Base-by-base conservation (phyloP, 2,888 invertebrate genomes). In the Colostygia pectinataria region DNA sequence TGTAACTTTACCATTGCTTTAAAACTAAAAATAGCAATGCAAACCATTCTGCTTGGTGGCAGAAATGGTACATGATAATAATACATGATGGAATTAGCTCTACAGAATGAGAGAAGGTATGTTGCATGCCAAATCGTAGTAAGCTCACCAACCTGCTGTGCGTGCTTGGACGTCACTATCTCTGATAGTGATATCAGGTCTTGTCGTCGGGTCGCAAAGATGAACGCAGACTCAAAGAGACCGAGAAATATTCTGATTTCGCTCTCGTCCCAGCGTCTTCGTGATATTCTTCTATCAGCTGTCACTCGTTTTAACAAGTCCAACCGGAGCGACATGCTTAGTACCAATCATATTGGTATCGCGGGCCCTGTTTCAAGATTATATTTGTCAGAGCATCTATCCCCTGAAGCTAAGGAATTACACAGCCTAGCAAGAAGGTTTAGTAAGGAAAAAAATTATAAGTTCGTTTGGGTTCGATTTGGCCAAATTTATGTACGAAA, bases 231-330 rank as follows among this genome's bases (percentile, higher is more conserved):
- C 13, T 52, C 57, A 0, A 42, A 50, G 0, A 34, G 60, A 23
- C 57, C 57, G 2, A 25, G 55, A 2, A 51, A 51, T 15, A 41
- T 45, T 12, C 27, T 51, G 4, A 12, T 51, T 2, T 12, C 50
- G 7, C 36, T 55, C 0, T 48, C 51, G 6, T 53, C 53, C 6
- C 51, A 47, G 25, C 46, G 48, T 4, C 34, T 49, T 4, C 50
- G 51, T 4, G 59, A 56, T 18, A 3, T 0, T 2, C 5, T 56
- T 0, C 14, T 59, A 1, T 56, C 59, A 9, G 36, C 39, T 0
- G 47, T 41, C 14, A 50, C 48, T 1, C 44, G 55, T 4, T 53
- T 44, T 14, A 59, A 57, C 20, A 57, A 53, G n/a, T 33, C 20
- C 5, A 39, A 56, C 32, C 24, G 42, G 1, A 39, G 15, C 1